Conservation (phyloP, 2,797 vertebrate genomes). For the Carapus acus region DNA sequence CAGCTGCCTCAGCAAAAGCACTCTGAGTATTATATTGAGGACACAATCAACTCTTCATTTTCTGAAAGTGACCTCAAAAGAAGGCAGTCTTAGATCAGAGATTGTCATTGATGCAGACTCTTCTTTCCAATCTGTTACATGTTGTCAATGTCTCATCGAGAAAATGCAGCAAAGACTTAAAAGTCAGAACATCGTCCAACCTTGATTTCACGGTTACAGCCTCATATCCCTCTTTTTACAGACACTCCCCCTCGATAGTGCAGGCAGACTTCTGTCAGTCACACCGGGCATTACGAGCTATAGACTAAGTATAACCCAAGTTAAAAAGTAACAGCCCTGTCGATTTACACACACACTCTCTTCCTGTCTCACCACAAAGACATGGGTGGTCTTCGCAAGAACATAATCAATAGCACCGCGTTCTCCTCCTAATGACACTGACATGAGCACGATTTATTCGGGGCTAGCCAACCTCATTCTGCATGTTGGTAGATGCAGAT, state of each 20-base stretch:
- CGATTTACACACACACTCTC: slow-evolving; percentile 22
- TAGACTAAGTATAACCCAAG: not conserved
- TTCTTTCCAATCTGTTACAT: too few relatives aligned
- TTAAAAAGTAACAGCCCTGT: slow-evolving; percentile 14
- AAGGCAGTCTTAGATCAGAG: too few relatives aligned
- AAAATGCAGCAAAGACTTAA: too few relatives aligned
- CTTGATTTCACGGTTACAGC: too few relatives aligned
- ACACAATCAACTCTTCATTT: too few relatives aligned
- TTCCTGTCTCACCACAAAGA: slow-evolving; percentile 17
- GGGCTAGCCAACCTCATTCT: too few relatives aligned
- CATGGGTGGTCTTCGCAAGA: slow-evolving; percentile 28
- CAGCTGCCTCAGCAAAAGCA: not conserved
- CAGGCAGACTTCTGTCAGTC: not conserved
- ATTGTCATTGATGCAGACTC: too few relatives aligned
- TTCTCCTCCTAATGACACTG: slow-evolving; percentile 8
- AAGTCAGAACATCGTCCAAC: too few relatives aligned
- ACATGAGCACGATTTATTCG: too few relatives aligned
- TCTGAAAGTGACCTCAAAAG: too few relatives aligned
- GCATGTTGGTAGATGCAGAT: slow-evolving; percentile 2
- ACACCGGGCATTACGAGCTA: not conserved
- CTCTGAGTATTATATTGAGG: not conserved
- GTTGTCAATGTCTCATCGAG: too few relatives aligned
- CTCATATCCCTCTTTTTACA: not conserved
- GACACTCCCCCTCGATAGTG: not conserved
- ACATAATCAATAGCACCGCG: slow-evolving; percentile 5